Evolutionary conservation across 1,140 invertebrate genomes (phyloP).

Genomic region (Scaptomyza graminum): DNA sequence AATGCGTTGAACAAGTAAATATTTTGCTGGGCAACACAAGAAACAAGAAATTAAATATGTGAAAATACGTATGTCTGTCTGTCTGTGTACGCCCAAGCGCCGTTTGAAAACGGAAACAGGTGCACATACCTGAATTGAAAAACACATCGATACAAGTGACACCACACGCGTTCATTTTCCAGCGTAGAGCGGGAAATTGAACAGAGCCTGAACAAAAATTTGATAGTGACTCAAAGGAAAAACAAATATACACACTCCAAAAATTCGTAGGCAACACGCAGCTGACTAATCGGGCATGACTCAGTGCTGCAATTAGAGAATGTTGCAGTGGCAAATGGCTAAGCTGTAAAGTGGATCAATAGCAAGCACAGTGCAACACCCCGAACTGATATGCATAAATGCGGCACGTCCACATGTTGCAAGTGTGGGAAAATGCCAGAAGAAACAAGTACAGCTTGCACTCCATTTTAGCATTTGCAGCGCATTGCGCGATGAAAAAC

Average conservation of each 20-base stretch:
- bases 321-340: slow-evolving; percentile 35
- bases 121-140: slow-evolving; percentile 34
- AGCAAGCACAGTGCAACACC: slow-evolving; percentile 10
- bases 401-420: slow-evolving; percentile 57
- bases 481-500: slow-evolving; percentile 51
- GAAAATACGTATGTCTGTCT: slow-evolving; percentile 7
- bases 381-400: slow-evolving; percentile 46
- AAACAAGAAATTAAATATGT: slow-evolving; percentile 26
- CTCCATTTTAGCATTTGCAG: slow-evolving; percentile 40
- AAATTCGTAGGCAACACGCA: slow-evolving; percentile 59
- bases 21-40: slow-evolving; percentile 45
- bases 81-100: slow-evolving; percentile 25
- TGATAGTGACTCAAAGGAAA: slow-evolving; percentile 49
- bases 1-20: slow-evolving; percentile 54
- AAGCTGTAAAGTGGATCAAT: slow-evolving; percentile 36
- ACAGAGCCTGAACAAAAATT: slow-evolving; percentile 11
- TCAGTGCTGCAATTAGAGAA: slow-evolving; percentile 63
- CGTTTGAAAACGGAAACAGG: slow-evolving; percentile 69
- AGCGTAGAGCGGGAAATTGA: slow-evolving; percentile 37
- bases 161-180: slow-evolving; percentile 46
- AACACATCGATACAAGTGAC: slow-evolving; percentile 50
- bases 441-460: slow-evolving; percentile 16
- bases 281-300: slow-evolving; percentile 73
- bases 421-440: slow-evolving; percentile 60
- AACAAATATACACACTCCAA: neutral